Conservation (phyloP, 1,140 invertebrate genomes). For the Homarus americanus region DNA sequence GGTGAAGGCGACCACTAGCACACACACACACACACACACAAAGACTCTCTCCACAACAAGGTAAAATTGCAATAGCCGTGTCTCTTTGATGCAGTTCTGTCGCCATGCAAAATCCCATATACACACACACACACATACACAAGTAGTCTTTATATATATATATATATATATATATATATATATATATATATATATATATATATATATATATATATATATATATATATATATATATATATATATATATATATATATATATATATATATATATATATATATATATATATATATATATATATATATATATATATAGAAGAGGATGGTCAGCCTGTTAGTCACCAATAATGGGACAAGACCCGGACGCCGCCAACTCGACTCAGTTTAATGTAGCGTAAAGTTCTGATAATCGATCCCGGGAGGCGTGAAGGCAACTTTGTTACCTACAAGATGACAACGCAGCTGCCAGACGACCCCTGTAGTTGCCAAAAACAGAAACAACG, state of each 20-base stretch:
- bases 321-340: background rate
- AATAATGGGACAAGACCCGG: background rate
- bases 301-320: background rate
- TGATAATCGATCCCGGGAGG: background rate
- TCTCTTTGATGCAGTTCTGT: too few species aligned
- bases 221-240: background rate
- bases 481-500: background rate
- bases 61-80: too few species aligned
- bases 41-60: too few species aligned
- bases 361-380: background rate
- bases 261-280: background rate
- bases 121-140: too few species aligned
- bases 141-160: too few species aligned
- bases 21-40: too few species aligned
- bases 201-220: background rate
- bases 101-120: too few species aligned
- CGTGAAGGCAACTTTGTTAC: background rate
- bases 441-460: background rate
- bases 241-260: background rate
- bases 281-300: background rate
- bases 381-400: constrained; percentile 11
- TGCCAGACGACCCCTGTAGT: background rate
- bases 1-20: too few species aligned
- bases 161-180: too few species aligned
- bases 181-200: background rate